Percentiles rank a stretch among this genome's conserved stretches.
These are phyloP conservation scores for Lophochroa leadbeateri DNA, from an alignment of 2,113 vertebrate species.

Conservation along the genomic window DNA sequence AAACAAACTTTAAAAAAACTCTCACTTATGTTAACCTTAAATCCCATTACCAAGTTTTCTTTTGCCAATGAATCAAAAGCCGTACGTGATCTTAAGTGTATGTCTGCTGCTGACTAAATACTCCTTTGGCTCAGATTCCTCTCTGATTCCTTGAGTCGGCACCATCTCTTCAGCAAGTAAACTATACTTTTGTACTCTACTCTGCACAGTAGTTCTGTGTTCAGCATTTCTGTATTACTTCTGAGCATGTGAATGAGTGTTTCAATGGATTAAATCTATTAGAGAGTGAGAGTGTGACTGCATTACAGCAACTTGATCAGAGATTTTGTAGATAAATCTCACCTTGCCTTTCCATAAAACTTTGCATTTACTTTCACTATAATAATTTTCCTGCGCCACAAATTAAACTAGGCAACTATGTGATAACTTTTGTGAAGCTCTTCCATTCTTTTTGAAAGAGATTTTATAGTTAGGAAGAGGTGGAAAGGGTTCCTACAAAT, in stretches of 20 bases:
- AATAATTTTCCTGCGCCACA: not conserved
- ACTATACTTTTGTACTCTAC: not conserved
- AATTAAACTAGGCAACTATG: not conserved
- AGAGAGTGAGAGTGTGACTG: not conserved
- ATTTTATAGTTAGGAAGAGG: not conserved
- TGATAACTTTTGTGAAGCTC: not conserved
- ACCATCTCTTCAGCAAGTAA: not conserved
- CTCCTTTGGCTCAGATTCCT: not conserved
- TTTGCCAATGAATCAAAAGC: not conserved
- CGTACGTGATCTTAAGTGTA: not conserved
- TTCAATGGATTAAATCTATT: not conserved
- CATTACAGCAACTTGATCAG: not conserved
- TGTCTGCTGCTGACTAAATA: not conserved
- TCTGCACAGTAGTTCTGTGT: not conserved
- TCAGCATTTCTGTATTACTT: not conserved
- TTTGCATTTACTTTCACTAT: not conserved
- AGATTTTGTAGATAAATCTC: not conserved
- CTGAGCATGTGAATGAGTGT: not conserved
- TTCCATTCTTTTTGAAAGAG: not conserved
- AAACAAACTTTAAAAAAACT: not conserved
- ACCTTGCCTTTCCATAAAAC: not conserved
- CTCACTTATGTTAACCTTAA: rapidly evolving
- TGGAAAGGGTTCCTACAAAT: not conserved
- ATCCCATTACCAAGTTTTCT: not conserved
- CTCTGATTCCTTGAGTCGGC: not conserved